Evolutionary conservation across 2,888 invertebrate species (phyloP).

Genomic region (Luperina testacea): DNA sequence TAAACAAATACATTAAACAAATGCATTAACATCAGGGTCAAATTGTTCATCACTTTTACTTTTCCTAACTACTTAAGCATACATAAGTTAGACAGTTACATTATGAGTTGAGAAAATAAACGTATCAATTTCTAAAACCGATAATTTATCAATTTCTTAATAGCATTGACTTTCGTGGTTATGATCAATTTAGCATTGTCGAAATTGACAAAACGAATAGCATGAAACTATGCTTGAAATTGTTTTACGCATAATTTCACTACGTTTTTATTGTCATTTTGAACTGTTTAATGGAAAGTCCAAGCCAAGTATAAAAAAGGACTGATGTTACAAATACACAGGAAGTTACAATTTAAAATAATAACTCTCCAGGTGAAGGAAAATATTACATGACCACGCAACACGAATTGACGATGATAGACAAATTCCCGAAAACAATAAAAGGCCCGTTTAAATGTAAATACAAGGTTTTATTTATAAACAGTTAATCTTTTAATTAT

Average conservation of each 20-base stretch:
- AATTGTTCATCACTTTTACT: conserved; percentile 14
- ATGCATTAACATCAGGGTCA: neutral
- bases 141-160: neutral
- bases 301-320: neutral
- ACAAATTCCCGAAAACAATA: too few species aligned
- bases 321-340: neutral
- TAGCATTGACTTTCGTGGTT: neutral
- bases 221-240: conserved; percentile 28
- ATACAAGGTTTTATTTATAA: too few species aligned
- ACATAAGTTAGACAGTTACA: conserved; percentile 7
- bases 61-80: neutral
- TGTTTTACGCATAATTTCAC: conserved; percentile 24
- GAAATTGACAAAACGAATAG: conserved; percentile 8
- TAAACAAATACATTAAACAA: neutral
- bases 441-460: too few species aligned
- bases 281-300: too few species aligned
- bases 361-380: neutral
- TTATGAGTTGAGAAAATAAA: neutral
- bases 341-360: neutral
- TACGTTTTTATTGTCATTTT: neutral
- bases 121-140: neutral
- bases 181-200: conserved; percentile 1
- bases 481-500: too few species aligned
- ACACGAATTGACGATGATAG: neutral
- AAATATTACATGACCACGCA: too few species aligned